Base-by-base conservation (phyloP, 2,113 vertebrate genomes). In the Nothocercus nigrocapillus region DNA sequence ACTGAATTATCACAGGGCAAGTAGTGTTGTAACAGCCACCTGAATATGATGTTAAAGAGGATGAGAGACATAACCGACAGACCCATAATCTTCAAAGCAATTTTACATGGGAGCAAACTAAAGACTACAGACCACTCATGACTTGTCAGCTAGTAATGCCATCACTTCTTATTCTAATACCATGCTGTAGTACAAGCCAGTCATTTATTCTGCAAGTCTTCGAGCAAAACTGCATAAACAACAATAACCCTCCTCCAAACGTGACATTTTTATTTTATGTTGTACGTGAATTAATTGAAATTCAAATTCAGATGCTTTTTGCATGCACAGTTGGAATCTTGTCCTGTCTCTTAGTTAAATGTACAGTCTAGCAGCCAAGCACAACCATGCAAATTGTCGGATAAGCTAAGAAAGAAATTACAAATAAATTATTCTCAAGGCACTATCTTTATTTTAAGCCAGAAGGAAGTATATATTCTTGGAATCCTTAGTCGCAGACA, bases 11-110 rank as follows among this genome's bases (percentile, higher is more conserved):
- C 62, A 76, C 20, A 91, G 85, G 62, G 76, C 78, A 82, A 96
- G 69, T 56, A 82, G 68, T 42, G 51, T 64, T 94, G 66, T 66
- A 97, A 88, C 51, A 92, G 22, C 59, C 75, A 93, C 59, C 73
- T 77, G 80, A 96, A 85, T 56, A 91, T 77, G 95, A 95, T 85
- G 94, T 96, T 96, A 96, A 89, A 91, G 90, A 96, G 93, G 90
- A 93, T 53, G 89, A 96, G 66, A 85, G 79, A 62, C 42, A 30
- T 63, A 93, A 92, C 73, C 84, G 90, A 96, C 90, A 96, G 79
- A 88, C 27, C 17, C 6, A 8, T 87, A 88, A 93, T 97, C 94
- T 53, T 87, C 78, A 68, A 64, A 91, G 78, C 63, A 64, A 38
- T 83, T 90, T 86, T 91, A 85, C 88, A 88, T 9, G 49, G 53